A percentile compares a stretch with the other conserved stretches of the same genome.
phyloP scores from a whole-genome alignment of 1,140 invertebrate species.

The Pomacea maculata region DNA sequence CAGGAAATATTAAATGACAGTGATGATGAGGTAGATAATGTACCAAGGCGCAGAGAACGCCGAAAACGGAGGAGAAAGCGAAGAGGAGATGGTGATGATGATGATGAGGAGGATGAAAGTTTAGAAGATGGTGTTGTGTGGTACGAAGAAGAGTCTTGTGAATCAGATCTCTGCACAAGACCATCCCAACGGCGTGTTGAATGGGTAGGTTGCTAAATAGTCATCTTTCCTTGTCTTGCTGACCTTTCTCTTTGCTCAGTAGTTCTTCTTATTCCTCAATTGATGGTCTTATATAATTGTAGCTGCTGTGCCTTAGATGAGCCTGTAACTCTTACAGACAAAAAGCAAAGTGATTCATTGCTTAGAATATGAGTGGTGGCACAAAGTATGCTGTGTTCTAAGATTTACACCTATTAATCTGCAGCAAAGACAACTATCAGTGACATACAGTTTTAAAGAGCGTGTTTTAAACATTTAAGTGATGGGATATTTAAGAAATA shows the following conservation, averaged over 20 bases:
- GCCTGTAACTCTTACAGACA: too few relatives aligned
- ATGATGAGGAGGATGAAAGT: slow-evolving; percentile 28
- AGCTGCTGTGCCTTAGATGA: too few relatives aligned
- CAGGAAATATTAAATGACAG: neutral
- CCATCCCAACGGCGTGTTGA: slow-evolving; percentile 44
- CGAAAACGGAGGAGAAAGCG: neutral
- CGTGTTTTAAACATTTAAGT: too few relatives aligned
- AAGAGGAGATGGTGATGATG: slow-evolving; percentile 16
- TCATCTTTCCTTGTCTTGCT: neutral
- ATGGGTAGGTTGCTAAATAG: slow-evolving; percentile 41
- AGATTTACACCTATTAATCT: too few relatives aligned
- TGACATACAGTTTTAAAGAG: too few relatives aligned
- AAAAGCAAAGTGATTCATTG: too few relatives aligned
- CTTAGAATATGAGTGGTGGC: too few relatives aligned
- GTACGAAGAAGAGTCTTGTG: slow-evolving; percentile 54
- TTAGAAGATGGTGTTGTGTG: slow-evolving; percentile 46
- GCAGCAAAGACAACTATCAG: too few relatives aligned
- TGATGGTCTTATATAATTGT: slow-evolving; percentile 6
- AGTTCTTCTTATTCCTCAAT: neutral
- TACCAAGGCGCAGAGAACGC: neutral
- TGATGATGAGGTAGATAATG: neutral
- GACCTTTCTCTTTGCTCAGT: neutral
- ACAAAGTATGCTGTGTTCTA: too few relatives aligned
- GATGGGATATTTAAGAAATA: too few relatives aligned
- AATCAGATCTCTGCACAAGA: slow-evolving; percentile 40